Evolutionary conservation across 2,113 vertebrate species (phyloP), one percentile per base, ranked within the genome.

Genomic region (Vidua macroura): DNA sequence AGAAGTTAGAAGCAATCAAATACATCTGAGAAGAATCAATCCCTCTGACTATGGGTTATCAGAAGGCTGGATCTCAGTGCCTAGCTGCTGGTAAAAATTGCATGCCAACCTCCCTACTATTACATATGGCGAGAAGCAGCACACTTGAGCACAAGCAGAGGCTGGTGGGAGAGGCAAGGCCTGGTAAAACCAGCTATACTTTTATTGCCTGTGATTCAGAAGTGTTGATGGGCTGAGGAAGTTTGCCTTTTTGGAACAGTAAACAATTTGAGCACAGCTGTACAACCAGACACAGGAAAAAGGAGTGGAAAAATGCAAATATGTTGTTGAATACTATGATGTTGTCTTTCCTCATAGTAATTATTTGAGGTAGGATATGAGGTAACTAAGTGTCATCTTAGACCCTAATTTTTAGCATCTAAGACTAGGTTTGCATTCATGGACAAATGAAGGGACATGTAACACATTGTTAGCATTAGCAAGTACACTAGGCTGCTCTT

Each of bases 91-190:
- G n/a, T 60, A 49, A 73, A 72, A 73, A 35, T 7, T 62, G 37
- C 35, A 35, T 89, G 30, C 20, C 18, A 25, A 12, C 14, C 19
- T 75, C 28, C 17, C 8, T 78, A 44, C 33, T 83, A 33, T 41
- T 66, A 49, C 1, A 2, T 16, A 24, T 0, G 1, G 17, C 39
- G 17, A 79, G 25, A 41, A 88, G 22, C 24, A 55, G 28, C 4
- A 7, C 7, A 16, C 44, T 28, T 8, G 39, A 55, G 35, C 30
- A 19, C 5, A 41, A 13, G 8, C 2, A 81, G 39, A 10, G 18
- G 20, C 13, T 44, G 16, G 6, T 10, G 19, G 48, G 15, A 76
- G n/a, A 19, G 7, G 1, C 15, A 68, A 31, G 31, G 3, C 8
- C 21, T 73, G 11, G 7, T 5, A 23, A 44, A 56, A 75, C 11